A percentile compares a stretch with the other conserved stretches of the same genome.
Evolutionary conservation across 2,113 vertebrate species (phyloP).

Genomic region (Podiceps cristatus): DNA sequence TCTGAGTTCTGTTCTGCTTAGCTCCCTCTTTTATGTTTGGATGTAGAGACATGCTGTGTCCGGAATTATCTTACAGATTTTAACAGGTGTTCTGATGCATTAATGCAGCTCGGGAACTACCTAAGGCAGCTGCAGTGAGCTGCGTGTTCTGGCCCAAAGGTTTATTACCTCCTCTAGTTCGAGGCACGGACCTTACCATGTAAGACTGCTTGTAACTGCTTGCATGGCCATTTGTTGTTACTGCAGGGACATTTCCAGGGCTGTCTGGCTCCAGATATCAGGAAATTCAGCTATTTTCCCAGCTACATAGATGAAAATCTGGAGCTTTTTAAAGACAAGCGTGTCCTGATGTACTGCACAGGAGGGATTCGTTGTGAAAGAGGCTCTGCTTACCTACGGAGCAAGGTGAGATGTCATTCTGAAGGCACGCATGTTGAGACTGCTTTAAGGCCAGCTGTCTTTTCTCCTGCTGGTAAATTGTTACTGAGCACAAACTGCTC

Average conservation of each 20-base stretch:
- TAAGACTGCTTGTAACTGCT: not conserved
- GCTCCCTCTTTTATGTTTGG: not conserved
- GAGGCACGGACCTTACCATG: not conserved
- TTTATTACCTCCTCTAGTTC: not conserved
- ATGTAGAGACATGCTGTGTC: not conserved
- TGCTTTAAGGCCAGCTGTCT: not conserved
- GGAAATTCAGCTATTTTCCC: slow-evolving; percentile 99
- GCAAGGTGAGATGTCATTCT: slow-evolving; percentile 81
- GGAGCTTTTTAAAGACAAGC: slow-evolving; percentile 90
- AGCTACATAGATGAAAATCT: slow-evolving; percentile 92
- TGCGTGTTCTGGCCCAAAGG: not conserved
- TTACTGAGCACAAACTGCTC: not conserved
- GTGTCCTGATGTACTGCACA: slow-evolving; percentile 97
- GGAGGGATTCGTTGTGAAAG: slow-evolving; percentile 97
- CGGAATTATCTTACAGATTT: not conserved
- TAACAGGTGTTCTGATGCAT: not conserved
- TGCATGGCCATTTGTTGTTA: not conserved
- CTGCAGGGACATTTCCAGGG: slow-evolving; percentile 89
- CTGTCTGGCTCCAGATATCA: slow-evolving; percentile 94
- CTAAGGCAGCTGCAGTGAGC: not conserved
- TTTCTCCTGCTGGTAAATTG: not conserved
- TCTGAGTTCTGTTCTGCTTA: not conserved
- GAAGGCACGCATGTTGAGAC: not conserved
- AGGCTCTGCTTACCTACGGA: slow-evolving; percentile 92
- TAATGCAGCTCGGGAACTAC: not conserved